Percentiles rank a stretch among this genome's conserved stretches.
Evolutionary conservation across 2,888 invertebrate genomes (phyloP).

Genomic region (Spodoptera littoralis): DNA sequence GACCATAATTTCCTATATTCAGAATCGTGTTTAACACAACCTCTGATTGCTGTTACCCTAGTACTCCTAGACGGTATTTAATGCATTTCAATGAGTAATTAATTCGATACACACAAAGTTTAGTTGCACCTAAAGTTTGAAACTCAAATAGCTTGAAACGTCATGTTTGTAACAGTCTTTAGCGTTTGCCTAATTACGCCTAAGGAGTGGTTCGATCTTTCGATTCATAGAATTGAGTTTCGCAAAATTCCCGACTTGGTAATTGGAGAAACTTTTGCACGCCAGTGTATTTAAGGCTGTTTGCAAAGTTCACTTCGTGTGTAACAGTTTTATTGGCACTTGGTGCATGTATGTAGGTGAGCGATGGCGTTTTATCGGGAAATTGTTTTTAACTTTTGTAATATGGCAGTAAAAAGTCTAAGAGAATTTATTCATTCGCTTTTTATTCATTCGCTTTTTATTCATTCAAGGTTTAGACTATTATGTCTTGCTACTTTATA

Average conservation of each 20-base stretch:
- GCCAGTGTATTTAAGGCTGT: constrained; percentile 61
- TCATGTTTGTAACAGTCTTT: constrained; percentile 39
- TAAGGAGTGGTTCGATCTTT: constrained; percentile 61
- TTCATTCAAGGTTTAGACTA: too few relatives aligned
- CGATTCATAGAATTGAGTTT: constrained; percentile 62
- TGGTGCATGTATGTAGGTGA: constrained; percentile 46
- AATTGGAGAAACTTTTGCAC: constrained; percentile 61
- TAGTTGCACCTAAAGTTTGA: constrained; percentile 30
- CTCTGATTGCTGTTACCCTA: constrained; percentile 11
- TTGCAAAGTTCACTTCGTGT: constrained; percentile 45
- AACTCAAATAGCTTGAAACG: constrained; percentile 42
- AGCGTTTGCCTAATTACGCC: constrained; percentile 58
- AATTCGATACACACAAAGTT: constrained; percentile 43
- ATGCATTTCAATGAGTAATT: constrained; percentile 40
- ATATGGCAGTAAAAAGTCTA: constrained; percentile 3
- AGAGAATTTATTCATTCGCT: constrained; percentile 10
- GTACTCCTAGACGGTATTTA: constrained; percentile 3
- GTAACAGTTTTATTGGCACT: constrained; percentile 45
- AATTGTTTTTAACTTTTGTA: constrained; percentile 5
- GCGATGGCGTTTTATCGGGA: constrained; percentile 14
- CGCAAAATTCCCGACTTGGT: constrained; percentile 58
- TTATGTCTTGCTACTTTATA: too few relatives aligned
- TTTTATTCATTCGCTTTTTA: neutral
- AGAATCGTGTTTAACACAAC: neutral
- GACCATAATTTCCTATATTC: neutral